Base-by-base conservation (phyloP, 2,888 invertebrate genomes). In the Cryptocephalus moraei region DNA sequence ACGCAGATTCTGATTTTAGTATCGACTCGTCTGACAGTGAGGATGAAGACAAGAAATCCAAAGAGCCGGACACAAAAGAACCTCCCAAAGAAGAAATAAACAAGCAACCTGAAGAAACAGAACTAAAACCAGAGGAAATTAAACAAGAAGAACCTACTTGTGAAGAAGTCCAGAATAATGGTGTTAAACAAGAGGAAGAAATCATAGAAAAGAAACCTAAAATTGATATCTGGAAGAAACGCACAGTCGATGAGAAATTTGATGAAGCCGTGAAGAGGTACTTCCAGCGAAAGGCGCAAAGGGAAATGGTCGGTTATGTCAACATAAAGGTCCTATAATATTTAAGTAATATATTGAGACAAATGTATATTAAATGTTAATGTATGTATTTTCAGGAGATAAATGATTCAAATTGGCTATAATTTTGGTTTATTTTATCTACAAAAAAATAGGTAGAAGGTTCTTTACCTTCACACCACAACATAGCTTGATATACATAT, bases 181-280 rank as follows among this genome's bases (percentile, higher is more conserved):
- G 60, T 4, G 54, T 13, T 13, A 36, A 56, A 49, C 33, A 43
- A 22, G 43, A 41, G 12, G 47, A 52, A 33, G 59, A 61, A 54
- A 55, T 50, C 22, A 52, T 54, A 13, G 51, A 54, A 9, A 59
- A 60, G 42, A 62, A 58, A 51, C 72, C 74, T 9, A 84, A 82
- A 72, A 71, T 78, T 50, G 80, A 83, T 62, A 82, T 91, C 60
- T 91, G 90, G 88, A 80, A 82, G 61, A 91, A 91, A 63, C 75
- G 91, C 57, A 91, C 91, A 32, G 81, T 91, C 11, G 91, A 88
- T 8, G 77, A 76, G 43, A 76, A 80, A 2, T 87, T 84, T 68
- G 84, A 86, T 48, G 82, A 79, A 48, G 90, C 91, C 11, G 67
- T 88, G 32, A 77, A 81, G 60, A 77, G 86, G 60, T 90, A 87